Percentiles rank a stretch among this genome's conserved stretches.
These are phyloP conservation scores for Platalea minor DNA, from an alignment of 2,797 vertebrate genomes.

Conservation along the genomic window DNA sequence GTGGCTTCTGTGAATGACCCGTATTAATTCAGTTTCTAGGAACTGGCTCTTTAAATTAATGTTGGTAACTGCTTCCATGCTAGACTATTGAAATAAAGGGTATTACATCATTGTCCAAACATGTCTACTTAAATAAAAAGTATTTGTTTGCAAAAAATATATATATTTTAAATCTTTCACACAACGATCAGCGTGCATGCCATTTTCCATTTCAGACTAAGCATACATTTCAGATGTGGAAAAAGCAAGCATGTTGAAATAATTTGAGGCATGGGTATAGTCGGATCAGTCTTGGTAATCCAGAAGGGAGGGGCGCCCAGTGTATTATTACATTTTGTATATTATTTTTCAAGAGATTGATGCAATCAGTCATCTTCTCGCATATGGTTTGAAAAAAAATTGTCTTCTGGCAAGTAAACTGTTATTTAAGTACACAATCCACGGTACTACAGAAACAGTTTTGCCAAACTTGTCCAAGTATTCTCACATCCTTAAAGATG, in stretches of 20 bases:
- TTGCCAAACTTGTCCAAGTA: constrained; percentile 84
- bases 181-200: constrained; percentile 78
- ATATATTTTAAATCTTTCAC: constrained; percentile 69
- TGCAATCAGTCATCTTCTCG: constrained; percentile 72
- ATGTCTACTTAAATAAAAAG: constrained; percentile 74
- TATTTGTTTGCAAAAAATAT: constrained; percentile 77
- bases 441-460: constrained; percentile 81
- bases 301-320: constrained; percentile 78
- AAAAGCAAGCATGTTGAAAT: constrained; percentile 82
- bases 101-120: constrained; percentile 74
- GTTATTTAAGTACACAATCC: constrained; percentile 84
- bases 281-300: constrained; percentile 79
- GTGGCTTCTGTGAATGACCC: constrained; percentile 81
- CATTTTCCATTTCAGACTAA: constrained; percentile 80
- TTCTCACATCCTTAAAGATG: constrained; percentile 81
- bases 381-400: constrained; percentile 74
- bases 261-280: constrained; percentile 80
- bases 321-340: constrained; percentile 77
- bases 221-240: constrained; percentile 82
- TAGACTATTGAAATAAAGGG: constrained; percentile 75
- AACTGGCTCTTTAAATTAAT: constrained; percentile 78
- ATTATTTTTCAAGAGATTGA: constrained; percentile 78
- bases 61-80: constrained; percentile 77
- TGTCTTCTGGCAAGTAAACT: constrained; percentile 77
- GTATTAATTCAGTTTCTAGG: constrained; percentile 76